Percentiles rank a stretch among this genome's conserved stretches.
Evolutionary conservation across 2,888 invertebrate species (phyloP).

Genomic region (Lycophotia porphyrea): DNA sequence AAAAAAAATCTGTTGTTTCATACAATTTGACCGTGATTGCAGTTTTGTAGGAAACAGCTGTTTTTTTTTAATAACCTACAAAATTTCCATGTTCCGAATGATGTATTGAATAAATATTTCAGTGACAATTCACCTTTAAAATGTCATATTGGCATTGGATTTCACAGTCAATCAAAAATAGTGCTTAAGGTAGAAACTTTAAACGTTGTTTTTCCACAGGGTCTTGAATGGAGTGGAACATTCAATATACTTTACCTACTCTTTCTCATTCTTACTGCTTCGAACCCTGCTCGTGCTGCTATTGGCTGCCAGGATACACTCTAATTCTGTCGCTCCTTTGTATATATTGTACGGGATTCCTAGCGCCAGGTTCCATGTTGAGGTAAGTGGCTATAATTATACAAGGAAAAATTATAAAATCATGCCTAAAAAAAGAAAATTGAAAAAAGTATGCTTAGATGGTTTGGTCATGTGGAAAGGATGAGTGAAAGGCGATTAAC

Average conservation of each 20-base stretch:
- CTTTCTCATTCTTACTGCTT: slow-evolving; percentile 85
- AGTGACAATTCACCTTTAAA: not conserved
- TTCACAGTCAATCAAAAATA: not conserved
- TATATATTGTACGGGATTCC: slow-evolving; percentile 84
- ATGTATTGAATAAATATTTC: not conserved
- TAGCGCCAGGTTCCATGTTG: slow-evolving; percentile 78
- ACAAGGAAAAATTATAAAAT: not conserved
- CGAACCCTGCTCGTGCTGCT: slow-evolving; percentile 85
- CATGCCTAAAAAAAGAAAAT: too few species aligned
- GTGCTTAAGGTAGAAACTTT: not conserved
- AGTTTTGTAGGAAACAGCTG: too few species aligned
- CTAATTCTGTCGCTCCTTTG: slow-evolving; percentile 81
- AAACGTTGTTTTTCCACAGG: slow-evolving; percentile 55
- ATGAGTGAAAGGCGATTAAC: too few species aligned
- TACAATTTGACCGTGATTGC: too few species aligned
- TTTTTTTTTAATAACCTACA: too few species aligned
- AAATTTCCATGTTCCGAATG: too few species aligned
- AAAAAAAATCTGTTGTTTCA: too few species aligned
- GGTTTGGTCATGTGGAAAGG: too few species aligned
- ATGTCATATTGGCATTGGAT: not conserved
- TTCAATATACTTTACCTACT: slow-evolving; percentile 86
- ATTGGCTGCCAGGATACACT: slow-evolving; percentile 85
- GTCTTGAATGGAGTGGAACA: slow-evolving; percentile 71
- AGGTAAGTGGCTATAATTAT: slow-evolving; percentile 76
- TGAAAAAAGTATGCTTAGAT: too few species aligned